These are phyloP conservation scores for Xerus rutilus DNA, from an alignment of 2,797 vertebrate genomes.

Conservation along the genomic window DNA sequence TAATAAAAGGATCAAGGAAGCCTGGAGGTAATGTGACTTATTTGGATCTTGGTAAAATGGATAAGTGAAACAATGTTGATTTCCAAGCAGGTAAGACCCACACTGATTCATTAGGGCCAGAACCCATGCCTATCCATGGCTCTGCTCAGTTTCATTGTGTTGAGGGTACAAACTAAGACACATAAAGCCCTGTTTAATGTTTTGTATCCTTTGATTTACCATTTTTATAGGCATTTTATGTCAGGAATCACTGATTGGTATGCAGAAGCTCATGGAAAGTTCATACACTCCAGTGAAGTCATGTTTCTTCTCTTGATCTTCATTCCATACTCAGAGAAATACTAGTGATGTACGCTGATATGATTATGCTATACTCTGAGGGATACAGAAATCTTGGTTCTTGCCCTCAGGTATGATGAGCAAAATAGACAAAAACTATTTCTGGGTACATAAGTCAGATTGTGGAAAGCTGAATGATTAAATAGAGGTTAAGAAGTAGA, in stretches of 20 bases:
- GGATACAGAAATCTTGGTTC: neutral
- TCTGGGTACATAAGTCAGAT: neutral
- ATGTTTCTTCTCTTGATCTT: neutral
- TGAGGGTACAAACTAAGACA: constrained; percentile 22
- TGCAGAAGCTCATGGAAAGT: constrained; percentile 25
- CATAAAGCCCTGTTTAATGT: neutral
- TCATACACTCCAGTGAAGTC: neutral
- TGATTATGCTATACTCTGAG: neutral
- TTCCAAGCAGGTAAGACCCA: neutral
- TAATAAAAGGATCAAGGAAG: constrained; percentile 10
- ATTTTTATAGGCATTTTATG: constrained; percentile 40
- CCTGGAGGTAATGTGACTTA: neutral
- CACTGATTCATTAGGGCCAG: neutral
- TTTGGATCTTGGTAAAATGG: neutral
- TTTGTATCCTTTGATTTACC: constrained; percentile 21
- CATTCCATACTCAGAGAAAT: constrained; percentile 22
- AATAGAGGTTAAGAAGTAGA: constrained; percentile 14
- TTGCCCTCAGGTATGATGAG: neutral
- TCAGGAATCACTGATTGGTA: neutral
- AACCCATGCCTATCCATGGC: neutral
- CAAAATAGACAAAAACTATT: constrained; percentile 1
- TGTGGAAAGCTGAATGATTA: neutral
- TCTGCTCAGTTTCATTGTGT: neutral
- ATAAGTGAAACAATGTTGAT: constrained; percentile 32
- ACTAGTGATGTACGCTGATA: neutral